Conservation (phyloP, 2,888 invertebrate species). For the Lobophora halterata region DNA sequence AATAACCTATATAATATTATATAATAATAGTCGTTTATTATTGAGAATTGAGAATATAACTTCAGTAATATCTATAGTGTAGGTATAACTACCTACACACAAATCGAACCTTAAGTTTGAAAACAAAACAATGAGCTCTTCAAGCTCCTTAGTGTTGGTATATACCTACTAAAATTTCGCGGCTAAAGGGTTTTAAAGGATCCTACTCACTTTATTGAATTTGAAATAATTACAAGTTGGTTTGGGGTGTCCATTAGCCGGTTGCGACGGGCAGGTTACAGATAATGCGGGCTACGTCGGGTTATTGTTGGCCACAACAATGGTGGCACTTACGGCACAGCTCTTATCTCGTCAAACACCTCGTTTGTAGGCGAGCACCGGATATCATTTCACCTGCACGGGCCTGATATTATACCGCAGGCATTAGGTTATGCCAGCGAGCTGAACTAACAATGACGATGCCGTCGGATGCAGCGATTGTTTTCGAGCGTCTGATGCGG, state of each 20-base stretch:
- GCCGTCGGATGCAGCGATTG: slow-evolving; percentile 2
- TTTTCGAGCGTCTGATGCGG: neutral
- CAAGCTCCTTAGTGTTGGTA: neutral
- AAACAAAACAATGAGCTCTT: slow-evolving; percentile 4
- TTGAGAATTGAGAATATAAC: too few species aligned
- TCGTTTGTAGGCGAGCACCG: slow-evolving; percentile 54
- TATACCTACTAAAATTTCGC: slow-evolving; percentile 45
- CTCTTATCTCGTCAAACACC: slow-evolving; percentile 66
- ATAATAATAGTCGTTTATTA: too few species aligned
- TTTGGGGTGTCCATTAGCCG: slow-evolving; percentile 62
- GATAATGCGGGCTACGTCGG: slow-evolving; percentile 59
- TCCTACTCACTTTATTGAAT: slow-evolving; percentile 58
- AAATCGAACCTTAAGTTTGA: too few species aligned
- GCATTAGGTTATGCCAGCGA: slow-evolving; percentile 32
- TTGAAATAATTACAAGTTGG: slow-evolving; percentile 65
- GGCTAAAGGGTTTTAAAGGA: slow-evolving; percentile 55
- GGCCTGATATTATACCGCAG: slow-evolving; percentile 46
- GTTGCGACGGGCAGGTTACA: slow-evolving; percentile 47
- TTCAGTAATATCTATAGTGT: too few species aligned
- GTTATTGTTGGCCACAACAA: slow-evolving; percentile 67
- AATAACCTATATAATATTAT: too few species aligned
- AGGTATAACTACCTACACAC: neutral
- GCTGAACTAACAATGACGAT: slow-evolving; percentile 24
- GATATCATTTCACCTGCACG: slow-evolving; percentile 53
- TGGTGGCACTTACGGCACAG: slow-evolving; percentile 57